Evolutionary conservation across 2,113 vertebrate genomes (phyloP), one percentile per base, ranked within the genome.

Genomic region (Triplophysa rosa): DNA sequence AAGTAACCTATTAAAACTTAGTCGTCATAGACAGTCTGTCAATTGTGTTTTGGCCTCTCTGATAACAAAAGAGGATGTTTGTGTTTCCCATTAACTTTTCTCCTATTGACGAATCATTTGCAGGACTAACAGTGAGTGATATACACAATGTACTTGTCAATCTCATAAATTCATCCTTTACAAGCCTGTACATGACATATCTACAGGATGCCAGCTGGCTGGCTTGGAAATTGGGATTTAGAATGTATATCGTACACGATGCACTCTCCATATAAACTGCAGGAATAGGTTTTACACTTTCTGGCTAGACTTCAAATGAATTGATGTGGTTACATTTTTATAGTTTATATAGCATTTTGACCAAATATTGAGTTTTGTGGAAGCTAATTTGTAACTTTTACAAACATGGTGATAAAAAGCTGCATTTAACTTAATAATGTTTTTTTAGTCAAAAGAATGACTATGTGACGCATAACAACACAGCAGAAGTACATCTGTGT

Each of bases 1-100:
- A 70, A 75, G 80, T 86, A 58, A 86, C 65, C 67, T 82, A 80
- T 84, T 86, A 84, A 54, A 17, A 37, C 21, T 23, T 16, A 12
- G 17, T 58, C 37, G 47, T 40, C 19, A 16, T 45, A 76, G 16
- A 37, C 58, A 29, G 14, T 45, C 23, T 66, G 23, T 29, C 14
- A 12, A 14, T 21, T 5, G 23, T 24, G 33, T 69, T 58, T 68
- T 80, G 67, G 40, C 11, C 71, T 71, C 42, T 70, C 42, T 42
- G 37, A 77, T 82, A 76, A 84, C 45, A 79, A 68, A 80, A 78
- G 40, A 73, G 67, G 78, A 84, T 79, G 21, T 78, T 5, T 23
- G 23, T 21, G 9, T 72, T 79, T 66, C 24, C 12, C 29, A 70
- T 75, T 59, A 62, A 63, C 61, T 78, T 83, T 72, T 69, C 52